Base-by-base conservation (phyloP, 2,888 invertebrate genomes). In the Eupithecia subumbrata region DNA sequence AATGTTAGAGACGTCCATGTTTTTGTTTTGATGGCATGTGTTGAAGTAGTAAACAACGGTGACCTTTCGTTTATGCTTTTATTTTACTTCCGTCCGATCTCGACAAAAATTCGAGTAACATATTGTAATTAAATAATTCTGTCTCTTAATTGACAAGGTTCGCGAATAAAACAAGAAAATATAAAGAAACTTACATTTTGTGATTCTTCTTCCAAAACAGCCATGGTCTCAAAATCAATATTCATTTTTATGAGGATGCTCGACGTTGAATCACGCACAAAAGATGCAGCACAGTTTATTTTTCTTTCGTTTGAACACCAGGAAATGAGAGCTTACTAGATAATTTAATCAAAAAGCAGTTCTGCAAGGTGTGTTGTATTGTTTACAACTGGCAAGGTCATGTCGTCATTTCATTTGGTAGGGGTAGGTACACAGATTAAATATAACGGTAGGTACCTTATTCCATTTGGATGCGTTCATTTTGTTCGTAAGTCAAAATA, bases 361-460 rank as follows among this genome's bases (percentile, higher is more conserved):
- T 85, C 79, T 80, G 81, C 87, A 96, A 96, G 95, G 95, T 96
- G 18, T n/a, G n/a, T n/a, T 8, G 18, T 37, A 91, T 95, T 96
- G 96, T 97, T 97, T 97, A 96, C 96, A 96, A 96, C 96, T 96
- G 91, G 95, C 96, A 96, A 96, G 96, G 96, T 96, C 96, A 96
- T 95, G 92, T 94, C 96, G 92, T 92, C 92, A 92, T 92, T 93
- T 91, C n/a, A n/a, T n/a, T n/a, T n/a, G n/a, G n/a, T n/a, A n/a
- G n/a, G n/a, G n/a, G n/a, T n/a, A n/a, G n/a, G n/a, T n/a, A n/a
- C n/a, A n/a, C n/a, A n/a, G n/a, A n/a, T n/a, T n/a, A n/a, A n/a
- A n/a, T n/a, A n/a, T n/a, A n/a, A n/a, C n/a, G n/a, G n/a, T n/a
- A n/a, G n/a, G n/a, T n/a, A n/a, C n/a, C n/a, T n/a, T n/a, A 88